Evolutionary conservation across 2,888 invertebrate species (phyloP).

Genomic region (Saturnia pavonia): DNA sequence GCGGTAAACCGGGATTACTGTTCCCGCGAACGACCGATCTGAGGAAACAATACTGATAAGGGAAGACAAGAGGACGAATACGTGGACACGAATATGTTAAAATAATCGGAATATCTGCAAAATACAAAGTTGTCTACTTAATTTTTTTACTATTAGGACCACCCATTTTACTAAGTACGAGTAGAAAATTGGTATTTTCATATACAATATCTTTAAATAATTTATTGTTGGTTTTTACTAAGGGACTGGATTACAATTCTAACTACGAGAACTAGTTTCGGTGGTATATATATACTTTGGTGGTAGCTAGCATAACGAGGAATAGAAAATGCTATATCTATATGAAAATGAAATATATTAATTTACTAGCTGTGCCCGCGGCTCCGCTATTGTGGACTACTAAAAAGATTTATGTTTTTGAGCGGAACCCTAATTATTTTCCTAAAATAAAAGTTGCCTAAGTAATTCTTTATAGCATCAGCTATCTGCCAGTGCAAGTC

Average conservation of each 20-base stretch:
- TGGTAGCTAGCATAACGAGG: not conserved
- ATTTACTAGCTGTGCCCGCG: no score
- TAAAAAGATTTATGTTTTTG: no score
- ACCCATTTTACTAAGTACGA: not conserved
- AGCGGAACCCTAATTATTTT: no score
- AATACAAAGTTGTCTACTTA: not conserved
- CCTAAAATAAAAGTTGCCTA: no score
- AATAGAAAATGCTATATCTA: not conserved
- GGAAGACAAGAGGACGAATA: conserved; percentile 23
- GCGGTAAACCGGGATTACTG: conserved; percentile 50
- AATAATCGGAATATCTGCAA: not conserved
- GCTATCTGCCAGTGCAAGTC: no score
- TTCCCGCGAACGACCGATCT: conserved; percentile 33
- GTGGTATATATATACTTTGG: no score
- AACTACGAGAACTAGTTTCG: no score
- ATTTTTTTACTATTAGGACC: not conserved
- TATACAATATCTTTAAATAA: not conserved
- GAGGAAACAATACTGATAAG: conserved; percentile 67
- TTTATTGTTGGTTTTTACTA: no score
- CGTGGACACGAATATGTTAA: not conserved
- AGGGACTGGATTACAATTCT: no score
- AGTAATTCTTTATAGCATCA: no score
- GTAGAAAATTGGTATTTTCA: not conserved
- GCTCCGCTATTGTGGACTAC: no score
- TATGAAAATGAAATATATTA: not conserved